phyloP scores from a whole-genome alignment of 1,140 invertebrate genomes.

The Cephus cinctus region DNA sequence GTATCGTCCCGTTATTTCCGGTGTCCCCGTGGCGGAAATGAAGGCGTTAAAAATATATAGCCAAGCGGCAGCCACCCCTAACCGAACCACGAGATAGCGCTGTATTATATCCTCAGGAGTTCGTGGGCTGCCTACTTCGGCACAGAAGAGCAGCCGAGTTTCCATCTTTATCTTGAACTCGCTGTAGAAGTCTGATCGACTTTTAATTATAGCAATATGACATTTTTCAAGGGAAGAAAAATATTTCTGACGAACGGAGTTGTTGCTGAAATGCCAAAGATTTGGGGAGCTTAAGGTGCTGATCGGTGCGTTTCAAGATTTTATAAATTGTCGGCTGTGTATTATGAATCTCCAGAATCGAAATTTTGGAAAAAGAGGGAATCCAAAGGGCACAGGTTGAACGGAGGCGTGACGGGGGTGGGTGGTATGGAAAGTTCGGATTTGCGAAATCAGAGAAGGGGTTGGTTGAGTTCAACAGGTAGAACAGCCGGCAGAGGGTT shows the following conservation, averaged over 20 bases:
- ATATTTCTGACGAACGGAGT: no score
- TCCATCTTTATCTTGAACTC: conserved; percentile 14
- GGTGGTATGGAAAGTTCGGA: conserved; percentile 36
- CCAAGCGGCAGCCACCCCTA: conserved; percentile 4
- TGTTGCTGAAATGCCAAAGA: no score
- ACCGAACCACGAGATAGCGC: conserved; percentile 27
- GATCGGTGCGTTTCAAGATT: background rate
- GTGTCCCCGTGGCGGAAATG: conserved; percentile 52
- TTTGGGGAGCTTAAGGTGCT: no score
- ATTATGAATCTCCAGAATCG: no score
- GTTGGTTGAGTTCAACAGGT: conserved; percentile 56
- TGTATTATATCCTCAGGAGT: conserved; percentile 31
- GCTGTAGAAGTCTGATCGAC: conserved; percentile 34
- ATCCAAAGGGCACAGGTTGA: conserved; percentile 2
- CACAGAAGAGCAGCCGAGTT: conserved; percentile 3
- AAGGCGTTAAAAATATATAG: conserved; percentile 51
- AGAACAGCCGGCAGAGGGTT: conserved; percentile 35
- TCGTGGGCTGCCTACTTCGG: no score
- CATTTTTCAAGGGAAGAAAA: background rate
- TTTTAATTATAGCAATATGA: conserved; percentile 47
- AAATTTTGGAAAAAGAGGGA: background rate
- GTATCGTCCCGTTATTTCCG: conserved; percentile 55
- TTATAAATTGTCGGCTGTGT: no score
- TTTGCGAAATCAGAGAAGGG: conserved; percentile 54
- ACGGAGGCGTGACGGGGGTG: conserved; percentile 43